Conservation (phyloP, 1,140 invertebrate genomes). For the Trichomalopsis sarcophagae region DNA sequence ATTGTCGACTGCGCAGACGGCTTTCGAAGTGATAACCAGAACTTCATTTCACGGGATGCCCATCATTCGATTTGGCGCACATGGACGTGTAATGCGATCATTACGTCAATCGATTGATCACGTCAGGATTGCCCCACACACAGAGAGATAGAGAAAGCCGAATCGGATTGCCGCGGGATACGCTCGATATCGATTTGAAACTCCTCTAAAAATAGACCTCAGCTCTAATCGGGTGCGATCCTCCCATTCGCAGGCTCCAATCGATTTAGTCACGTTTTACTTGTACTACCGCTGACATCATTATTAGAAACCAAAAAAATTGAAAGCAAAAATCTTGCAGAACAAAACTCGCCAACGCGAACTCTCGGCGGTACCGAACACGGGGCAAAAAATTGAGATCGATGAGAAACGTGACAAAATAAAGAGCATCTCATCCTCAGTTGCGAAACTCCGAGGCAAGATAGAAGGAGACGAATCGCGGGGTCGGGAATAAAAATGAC, state of each 20-base stretch:
- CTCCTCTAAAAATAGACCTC: not conserved
- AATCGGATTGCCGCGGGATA: not conserved
- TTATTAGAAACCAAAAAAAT: too few species aligned
- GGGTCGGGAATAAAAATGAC: not conserved
- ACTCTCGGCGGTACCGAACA: not conserved
- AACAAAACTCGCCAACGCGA: too few species aligned
- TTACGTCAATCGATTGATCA: constrained; percentile 14
- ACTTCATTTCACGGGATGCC: constrained; percentile 17
- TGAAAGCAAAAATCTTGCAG: too few species aligned
- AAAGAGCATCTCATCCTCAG: not conserved
- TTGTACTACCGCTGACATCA: too few species aligned
- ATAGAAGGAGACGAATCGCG: not conserved
- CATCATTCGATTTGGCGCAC: constrained; percentile 6
- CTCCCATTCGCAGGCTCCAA: not conserved
- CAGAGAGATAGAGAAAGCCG: not conserved
- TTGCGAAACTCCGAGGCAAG: not conserved
- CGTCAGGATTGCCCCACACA: not conserved
- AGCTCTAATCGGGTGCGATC: not conserved
- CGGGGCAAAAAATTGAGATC: not conserved
- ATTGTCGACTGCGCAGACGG: not conserved
- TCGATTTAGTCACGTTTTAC: not conserved
- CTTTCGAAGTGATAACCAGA: not conserved
- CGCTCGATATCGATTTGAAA: not conserved
- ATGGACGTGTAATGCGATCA: constrained; percentile 15
- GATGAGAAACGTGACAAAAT: not conserved